These are phyloP conservation scores for Dione vanillae DNA, from an alignment of 2,888 invertebrate genomes.

Conservation along the genomic window DNA sequence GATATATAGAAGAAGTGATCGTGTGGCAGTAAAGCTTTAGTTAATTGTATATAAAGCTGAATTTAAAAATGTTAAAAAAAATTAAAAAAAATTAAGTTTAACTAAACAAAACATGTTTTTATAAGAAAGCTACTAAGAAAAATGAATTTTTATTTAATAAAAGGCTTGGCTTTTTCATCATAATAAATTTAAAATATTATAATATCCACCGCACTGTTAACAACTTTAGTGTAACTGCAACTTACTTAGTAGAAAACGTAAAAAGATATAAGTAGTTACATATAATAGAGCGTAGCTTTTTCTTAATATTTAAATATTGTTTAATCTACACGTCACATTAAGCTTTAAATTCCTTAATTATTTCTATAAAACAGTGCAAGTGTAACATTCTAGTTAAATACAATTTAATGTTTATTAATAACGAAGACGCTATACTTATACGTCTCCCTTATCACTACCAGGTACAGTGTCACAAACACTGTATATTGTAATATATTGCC, in stretches of 20 bases:
- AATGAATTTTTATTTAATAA: slow-evolving; percentile 1
- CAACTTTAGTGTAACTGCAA: not conserved
- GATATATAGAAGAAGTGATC: not conserved
- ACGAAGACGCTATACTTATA: not conserved
- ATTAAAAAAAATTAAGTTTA: too few species aligned
- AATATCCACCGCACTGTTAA: too few species aligned
- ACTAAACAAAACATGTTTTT: not conserved
- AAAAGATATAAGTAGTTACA: not conserved
- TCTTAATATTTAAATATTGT: slow-evolving; percentile 14
- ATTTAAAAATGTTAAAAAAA: too few species aligned
- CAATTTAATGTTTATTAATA: slow-evolving; percentile 6
- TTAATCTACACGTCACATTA: slow-evolving; percentile 27
- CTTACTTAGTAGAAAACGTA: not conserved
- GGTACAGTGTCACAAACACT: not conserved
- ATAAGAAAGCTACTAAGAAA: not conserved
- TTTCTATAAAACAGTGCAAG: slow-evolving; percentile 48
- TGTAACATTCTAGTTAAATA: slow-evolving; percentile 44
- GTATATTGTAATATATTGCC: slow-evolving; percentile 40
- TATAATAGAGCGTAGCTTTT: slow-evolving; percentile 6
- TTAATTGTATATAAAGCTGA: slow-evolving; percentile 5
- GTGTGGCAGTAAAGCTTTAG: not conserved
- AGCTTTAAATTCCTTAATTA: slow-evolving; percentile 29
- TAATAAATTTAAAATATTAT: too few species aligned
- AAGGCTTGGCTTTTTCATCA: too few species aligned
- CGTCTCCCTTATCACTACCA: not conserved